Conservation (phyloP, 2,888 invertebrate species). For the Lochmaea capreae region DNA sequence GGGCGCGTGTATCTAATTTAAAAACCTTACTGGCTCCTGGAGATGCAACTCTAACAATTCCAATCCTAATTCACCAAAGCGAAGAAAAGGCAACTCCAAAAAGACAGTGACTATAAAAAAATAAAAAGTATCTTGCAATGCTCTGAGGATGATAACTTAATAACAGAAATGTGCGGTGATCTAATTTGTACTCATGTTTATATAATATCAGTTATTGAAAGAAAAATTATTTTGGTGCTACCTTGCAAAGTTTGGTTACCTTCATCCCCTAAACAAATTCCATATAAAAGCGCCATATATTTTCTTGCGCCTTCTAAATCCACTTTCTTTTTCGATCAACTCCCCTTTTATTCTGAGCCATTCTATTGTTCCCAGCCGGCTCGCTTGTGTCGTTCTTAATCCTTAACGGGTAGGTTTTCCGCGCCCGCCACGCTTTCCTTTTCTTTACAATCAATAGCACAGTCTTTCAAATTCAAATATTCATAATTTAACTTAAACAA, state of each 20-base stretch:
- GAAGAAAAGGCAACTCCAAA: neutral
- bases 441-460: conserved; percentile 2
- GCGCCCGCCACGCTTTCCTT: conserved; percentile 16
- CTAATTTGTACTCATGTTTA: no score
- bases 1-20: conserved; percentile 46
- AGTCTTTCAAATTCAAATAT: neutral
- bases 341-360: conserved; percentile 50
- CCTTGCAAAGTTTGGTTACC: neutral
- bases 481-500: neutral
- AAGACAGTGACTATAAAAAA: no score
- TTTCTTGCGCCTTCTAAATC: conserved; percentile 53
- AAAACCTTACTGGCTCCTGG: conserved; percentile 42
- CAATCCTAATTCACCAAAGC: neutral
- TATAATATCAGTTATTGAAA: no score
- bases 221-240: neutral
- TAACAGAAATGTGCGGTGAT: no score
- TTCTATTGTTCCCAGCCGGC: conserved; percentile 50
- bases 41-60: conserved; percentile 46
- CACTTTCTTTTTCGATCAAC: conserved; percentile 59
- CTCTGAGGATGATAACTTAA: no score
- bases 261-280: conserved; percentile 46
- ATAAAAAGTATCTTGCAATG: no score
- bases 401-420: conserved; percentile 37
- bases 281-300: conserved; percentile 55
- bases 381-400: conserved; percentile 48